These are phyloP conservation scores for Arctia plantaginis DNA, from an alignment of 2,888 invertebrate species.

Conservation along the genomic window DNA sequence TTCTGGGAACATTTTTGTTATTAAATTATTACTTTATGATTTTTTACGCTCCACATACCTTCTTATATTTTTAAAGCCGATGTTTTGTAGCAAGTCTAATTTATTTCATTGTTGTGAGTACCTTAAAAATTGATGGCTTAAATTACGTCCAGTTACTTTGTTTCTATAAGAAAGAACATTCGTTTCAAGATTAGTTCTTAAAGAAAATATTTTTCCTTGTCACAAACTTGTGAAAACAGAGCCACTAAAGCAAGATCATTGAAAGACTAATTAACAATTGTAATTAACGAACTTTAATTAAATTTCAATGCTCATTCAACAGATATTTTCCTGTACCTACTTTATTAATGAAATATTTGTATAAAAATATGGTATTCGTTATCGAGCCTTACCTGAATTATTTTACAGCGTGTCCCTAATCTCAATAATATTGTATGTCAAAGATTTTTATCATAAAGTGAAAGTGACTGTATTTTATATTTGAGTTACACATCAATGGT, in stretches of 20 bases:
- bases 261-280: not conserved
- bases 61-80: not conserved
- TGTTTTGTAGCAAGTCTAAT: not conserved
- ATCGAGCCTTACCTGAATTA: not conserved
- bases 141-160: not conserved
- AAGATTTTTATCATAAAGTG: not conserved
- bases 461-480: constrained; percentile 5
- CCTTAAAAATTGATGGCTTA: not conserved
- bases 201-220: not conserved
- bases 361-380: not conserved
- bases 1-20: not conserved
- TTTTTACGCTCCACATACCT: too few species aligned
- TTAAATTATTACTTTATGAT: too few species aligned
- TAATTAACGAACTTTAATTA: not conserved
- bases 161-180: not conserved
- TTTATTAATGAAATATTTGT: not conserved
- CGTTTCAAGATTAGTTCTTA: not conserved
- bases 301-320: not conserved
- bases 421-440: constrained; percentile 15
- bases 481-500: not conserved
- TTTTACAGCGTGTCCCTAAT: not conserved
- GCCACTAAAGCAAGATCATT: not conserved
- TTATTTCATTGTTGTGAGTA: not conserved
- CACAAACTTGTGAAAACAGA: not conserved
- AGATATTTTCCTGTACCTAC: not conserved